These are phyloP conservation scores for Anthrax anthrax DNA, from an alignment of 2,888 invertebrate genomes.

Conservation along the genomic window DNA sequence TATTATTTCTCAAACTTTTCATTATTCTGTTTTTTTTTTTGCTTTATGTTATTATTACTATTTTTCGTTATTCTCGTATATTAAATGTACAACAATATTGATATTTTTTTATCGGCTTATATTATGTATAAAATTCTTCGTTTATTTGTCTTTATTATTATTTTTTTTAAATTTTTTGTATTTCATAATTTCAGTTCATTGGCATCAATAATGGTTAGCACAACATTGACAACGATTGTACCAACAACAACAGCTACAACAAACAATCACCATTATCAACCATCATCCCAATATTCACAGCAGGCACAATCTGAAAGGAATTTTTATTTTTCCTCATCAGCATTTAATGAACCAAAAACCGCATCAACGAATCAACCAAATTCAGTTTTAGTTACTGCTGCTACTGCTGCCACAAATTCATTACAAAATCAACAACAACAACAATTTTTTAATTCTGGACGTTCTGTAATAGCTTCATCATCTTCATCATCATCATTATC, in stretches of 20 bases:
- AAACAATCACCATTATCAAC: slow-evolving; percentile 16
- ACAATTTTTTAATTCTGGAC: background rate
- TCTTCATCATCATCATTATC: slow-evolving; percentile 9
- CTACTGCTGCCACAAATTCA: background rate
- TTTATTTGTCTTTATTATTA: too few species aligned
- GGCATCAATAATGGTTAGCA: slow-evolving; percentile 35
- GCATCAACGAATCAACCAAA: slow-evolving; percentile 3
- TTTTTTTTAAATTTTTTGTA: too few species aligned
- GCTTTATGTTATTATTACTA: background rate
- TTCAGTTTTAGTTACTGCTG: too few species aligned
- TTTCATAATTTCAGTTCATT: slow-evolving; percentile 22
- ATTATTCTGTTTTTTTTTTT: background rate
- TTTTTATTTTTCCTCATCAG: slow-evolving; percentile 14
- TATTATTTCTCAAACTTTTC: too few species aligned
- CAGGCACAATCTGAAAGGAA: slow-evolving; percentile 13
- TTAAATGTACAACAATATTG: too few species aligned
- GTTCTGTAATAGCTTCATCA: slow-evolving; percentile 13
- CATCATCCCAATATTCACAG: slow-evolving; percentile 5
- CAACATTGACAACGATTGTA: slow-evolving; percentile 35
- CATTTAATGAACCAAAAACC: slow-evolving; percentile 7
- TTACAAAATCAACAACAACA: background rate
- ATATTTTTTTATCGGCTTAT: background rate
- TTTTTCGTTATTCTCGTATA: too few species aligned
- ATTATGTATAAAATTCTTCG: background rate
- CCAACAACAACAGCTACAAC: slow-evolving; percentile 22